These are phyloP conservation scores for Monodelphis domestica DNA, from an alignment of 2,797 vertebrate species.

Conservation along the genomic window DNA sequence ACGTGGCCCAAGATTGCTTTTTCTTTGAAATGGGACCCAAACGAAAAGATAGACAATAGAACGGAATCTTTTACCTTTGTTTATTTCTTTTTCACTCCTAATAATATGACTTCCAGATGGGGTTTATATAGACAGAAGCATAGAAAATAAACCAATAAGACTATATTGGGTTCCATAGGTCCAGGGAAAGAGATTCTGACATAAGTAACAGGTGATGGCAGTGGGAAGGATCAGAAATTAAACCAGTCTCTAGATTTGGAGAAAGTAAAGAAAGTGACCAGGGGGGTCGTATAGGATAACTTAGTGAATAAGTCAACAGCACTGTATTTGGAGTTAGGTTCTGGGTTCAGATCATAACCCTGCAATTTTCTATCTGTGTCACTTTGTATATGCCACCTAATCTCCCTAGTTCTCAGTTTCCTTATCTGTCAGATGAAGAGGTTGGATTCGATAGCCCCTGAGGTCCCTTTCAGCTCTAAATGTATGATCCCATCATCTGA, in stretches of 20 bases:
- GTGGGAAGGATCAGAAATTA: background rate
- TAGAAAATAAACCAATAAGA: background rate
- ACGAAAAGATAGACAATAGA: background rate
- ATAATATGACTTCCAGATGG: background rate
- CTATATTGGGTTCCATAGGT: background rate
- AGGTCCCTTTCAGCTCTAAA: background rate
- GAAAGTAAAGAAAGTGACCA: background rate
- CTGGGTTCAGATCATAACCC: background rate
- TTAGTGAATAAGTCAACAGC: background rate
- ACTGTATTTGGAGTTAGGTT: background rate
- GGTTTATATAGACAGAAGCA: background rate
- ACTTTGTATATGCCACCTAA: background rate
- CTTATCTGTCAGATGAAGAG: background rate
- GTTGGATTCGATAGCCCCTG: background rate
- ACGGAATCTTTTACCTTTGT: background rate
- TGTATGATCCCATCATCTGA: background rate
- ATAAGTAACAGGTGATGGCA: background rate
- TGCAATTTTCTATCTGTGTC: background rate
- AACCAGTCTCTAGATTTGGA: background rate
- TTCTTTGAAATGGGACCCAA: background rate
- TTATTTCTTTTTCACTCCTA: background rate
- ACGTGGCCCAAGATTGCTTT: background rate
- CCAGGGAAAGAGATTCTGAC: background rate
- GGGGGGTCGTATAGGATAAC: background rate
- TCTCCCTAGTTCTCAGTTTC: background rate